These are phyloP conservation scores for Rhaphigaster nebulosa DNA, from an alignment of 2,888 invertebrate species.

Conservation along the genomic window DNA sequence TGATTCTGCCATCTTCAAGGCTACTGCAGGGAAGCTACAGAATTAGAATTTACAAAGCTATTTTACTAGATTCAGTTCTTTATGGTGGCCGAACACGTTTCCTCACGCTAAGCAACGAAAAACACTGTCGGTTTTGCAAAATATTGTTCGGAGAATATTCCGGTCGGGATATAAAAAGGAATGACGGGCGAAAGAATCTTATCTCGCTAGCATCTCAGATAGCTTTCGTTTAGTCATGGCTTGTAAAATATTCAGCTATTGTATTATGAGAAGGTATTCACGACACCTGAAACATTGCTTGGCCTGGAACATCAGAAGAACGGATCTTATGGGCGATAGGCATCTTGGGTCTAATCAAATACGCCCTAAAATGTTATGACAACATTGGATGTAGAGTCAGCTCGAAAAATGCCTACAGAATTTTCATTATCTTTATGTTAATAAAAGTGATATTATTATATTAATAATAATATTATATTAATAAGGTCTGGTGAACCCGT, in stretches of 20 bases:
- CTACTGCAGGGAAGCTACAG: neutral
- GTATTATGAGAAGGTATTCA: neutral
- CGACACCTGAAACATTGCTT: neutral
- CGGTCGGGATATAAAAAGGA: neutral
- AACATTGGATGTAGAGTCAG: too few relatives aligned
- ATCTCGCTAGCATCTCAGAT: neutral
- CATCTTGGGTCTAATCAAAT: neutral
- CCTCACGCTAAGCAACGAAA: neutral
- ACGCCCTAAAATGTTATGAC: neutral
- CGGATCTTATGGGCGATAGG: neutral
- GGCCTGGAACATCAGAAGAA: neutral
- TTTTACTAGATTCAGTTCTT: neutral
- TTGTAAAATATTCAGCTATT: neutral
- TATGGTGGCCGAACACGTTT: neutral
- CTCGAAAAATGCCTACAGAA: too few relatives aligned
- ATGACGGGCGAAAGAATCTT: neutral
- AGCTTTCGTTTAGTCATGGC: neutral
- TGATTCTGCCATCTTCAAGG: neutral
- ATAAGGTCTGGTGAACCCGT: too few relatives aligned
- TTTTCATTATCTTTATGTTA: too few relatives aligned
- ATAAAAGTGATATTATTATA: too few relatives aligned
- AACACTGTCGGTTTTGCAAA: neutral
- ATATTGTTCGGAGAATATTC: neutral
- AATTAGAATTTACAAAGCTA: conserved; percentile 33
- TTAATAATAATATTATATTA: too few relatives aligned